phyloP scores from a whole-genome alignment of 2,888 invertebrate species.

The Lepidonotus clava region DNA sequence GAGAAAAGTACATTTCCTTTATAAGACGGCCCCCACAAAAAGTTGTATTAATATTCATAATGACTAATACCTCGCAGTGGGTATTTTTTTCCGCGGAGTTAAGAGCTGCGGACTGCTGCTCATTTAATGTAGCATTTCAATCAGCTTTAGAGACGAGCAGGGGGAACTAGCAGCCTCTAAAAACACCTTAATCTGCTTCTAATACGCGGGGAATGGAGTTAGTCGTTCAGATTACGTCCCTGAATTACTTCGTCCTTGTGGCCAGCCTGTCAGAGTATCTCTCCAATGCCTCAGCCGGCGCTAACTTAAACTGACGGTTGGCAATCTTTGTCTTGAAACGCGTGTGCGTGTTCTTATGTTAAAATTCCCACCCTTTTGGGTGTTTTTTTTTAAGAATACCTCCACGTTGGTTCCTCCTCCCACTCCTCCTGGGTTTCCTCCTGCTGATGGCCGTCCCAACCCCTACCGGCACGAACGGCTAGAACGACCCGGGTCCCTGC shows the following conservation, averaged over 20 bases:
- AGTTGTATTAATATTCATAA: slow-evolving; percentile 39
- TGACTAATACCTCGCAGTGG: slow-evolving; percentile 29
- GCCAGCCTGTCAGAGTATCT: neutral
- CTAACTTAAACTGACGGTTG: neutral
- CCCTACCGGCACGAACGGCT: no score
- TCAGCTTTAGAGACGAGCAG: neutral
- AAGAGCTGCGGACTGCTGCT: neutral
- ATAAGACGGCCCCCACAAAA: neutral
- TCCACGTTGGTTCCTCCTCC: no score
- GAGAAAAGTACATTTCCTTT: slow-evolving; percentile 42
- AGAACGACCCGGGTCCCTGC: no score
- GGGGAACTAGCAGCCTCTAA: slow-evolving; percentile 5
- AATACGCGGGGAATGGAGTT: slow-evolving; percentile 36
- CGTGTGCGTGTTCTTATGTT: neutral
- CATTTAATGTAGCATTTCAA: slow-evolving; percentile 48
- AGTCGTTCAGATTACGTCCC: slow-evolving; percentile 12
- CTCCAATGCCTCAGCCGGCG: neutral
- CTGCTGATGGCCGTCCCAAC: no score
- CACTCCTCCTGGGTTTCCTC: no score
- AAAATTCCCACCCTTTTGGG: neutral
- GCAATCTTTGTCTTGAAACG: neutral
- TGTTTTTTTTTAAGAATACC: no score
- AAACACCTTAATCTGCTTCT: slow-evolving; percentile 15
- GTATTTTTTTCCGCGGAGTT: neutral
- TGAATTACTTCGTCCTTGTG: slow-evolving; percentile 15